Evolutionary conservation across 2,888 invertebrate genomes (phyloP), one percentile per base, ranked within the genome.

Genomic region (Neria commutata): DNA sequence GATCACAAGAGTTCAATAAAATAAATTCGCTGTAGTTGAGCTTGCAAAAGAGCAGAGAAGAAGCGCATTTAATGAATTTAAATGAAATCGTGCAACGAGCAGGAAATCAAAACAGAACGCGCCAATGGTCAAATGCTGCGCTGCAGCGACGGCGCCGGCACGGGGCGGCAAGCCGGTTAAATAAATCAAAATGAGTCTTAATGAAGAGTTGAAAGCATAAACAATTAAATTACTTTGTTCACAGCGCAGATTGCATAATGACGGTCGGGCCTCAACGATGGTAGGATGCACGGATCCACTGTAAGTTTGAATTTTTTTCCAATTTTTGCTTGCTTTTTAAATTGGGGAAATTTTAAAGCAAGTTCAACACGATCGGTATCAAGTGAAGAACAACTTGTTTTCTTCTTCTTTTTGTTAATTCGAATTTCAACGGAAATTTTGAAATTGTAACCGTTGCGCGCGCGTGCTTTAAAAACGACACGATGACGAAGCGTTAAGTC

Each of bases 1-100:
- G 63, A 65, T 70, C 72, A 67, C 67, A 67, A 70, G 67, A 66
- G 68, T 66, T 69, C 66, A 70, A 75, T 70, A 69, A 73, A 72
- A 65, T 66, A 67, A 56, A 65, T 70, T 67, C 61, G 59, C 56
- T 54, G 60, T 58, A 58, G 62, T 56, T 68, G 24, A 24, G 42
- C 45, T 65, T 42, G 50, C 40, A 33, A 14, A 6, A 33, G 8
- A 24, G 8, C 54, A 54, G 54, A 37, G 23, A 24, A 49, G 17
- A 48, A 17, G 34, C 23, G 21, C 56, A 45, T 26, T 11, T 55
- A 11, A 37, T 24, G 16, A 34, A 51, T 21, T 33, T 17, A 42
- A 24, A 58, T 29, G 10, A 45, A 25, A 37, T 14, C 29, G 54
- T 21, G 50, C 10, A 66, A 67, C 60, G 62, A 67, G 54, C 55